Base-by-base conservation (phyloP, 2,888 invertebrate genomes). In the Trichacis sp. region DNA sequence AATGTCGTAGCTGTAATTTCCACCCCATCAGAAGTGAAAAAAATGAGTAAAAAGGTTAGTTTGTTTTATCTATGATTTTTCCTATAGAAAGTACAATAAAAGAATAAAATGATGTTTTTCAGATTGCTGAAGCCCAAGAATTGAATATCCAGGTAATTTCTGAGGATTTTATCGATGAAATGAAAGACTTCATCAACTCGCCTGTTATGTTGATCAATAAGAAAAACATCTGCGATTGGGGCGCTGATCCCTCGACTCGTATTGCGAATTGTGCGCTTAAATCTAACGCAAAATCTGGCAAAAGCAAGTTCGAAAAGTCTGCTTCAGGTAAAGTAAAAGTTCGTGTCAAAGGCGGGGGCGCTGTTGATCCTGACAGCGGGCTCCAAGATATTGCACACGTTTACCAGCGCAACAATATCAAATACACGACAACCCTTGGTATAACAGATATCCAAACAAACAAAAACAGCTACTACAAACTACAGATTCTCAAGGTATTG, bases 401-500 rank as follows among this genome's bases (percentile, higher is more conserved):
- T 18, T 92, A 92, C 81, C 86, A 87, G 52, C 83, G 86, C 64
- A 78, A 79, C 0, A 87, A 88, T 29, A 87, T 87, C 19, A 89
- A 92, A 71, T 96, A 91, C 83, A 92, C 90, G n/a, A 91, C 88
- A 20, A 93, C 95, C 0, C 88, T 98, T 2, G 93, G 93, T 9
- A 85, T 91, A 69, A 95, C 96, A 0, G 97, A 98, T 81, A 88
- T 98, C 24, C 92, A 93, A 69, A 87, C 87, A 1, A 93, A 94
- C 71, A 93, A 92, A 80, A 99, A 99, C 85, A 96, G 96, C 1
- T 99, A 88, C 84, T 99, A 98, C 86, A 98, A 98, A 80, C 75
- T 99, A 51, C 98, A 99, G 83, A 84, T 98, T 47, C 86, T 99
- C 51, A 89, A 96, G 64, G 68, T 68, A 38, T n/a, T n/a, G n/a